Evolutionary conservation across 2,113 vertebrate genomes (phyloP), one percentile per base, ranked within the genome.

Genomic region (Carassius carassius): DNA sequence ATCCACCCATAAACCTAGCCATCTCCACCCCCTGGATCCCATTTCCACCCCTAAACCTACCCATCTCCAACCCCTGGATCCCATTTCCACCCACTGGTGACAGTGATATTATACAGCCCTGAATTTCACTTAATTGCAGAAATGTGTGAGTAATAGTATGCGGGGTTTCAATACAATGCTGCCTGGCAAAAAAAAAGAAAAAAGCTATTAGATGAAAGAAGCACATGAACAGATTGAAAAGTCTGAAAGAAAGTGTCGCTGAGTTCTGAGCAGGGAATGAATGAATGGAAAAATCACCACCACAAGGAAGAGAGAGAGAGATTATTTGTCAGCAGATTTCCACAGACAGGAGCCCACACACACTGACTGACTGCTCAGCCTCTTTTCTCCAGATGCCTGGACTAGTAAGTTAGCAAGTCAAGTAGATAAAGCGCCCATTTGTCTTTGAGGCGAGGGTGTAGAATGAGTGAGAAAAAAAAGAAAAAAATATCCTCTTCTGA

Each of bases 381-480:
- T 84, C 60, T 83, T 44, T 83, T 83, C 69, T 51, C 47, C 69
- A 73, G 49, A 49, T 65, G 72, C n/a, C 82, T 77, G 21, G 44
- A 49, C 72, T 77, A 65, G 44, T 67, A 54, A 84, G 76, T 76
- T 62, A 78, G 74, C 35, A 67, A 77, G 83, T 77, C 83, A 84
- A 67, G 35, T 25, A 58, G n/a, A n/a, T 21, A 67, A 56, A 84
- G 76, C 74, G 35, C 1, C 73, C 58, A 69, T 47, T 23, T n/a
- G 14, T 74, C 82, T 74, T 14, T 84, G 84, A 86, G 19, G 82
- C 81, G 86, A 78, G 85, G 70, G 63, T 41, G 41, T 73, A 56
- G 70, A 77, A 78, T 17, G 76, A n/a, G 19, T 41, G 69, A 85
- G 73, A 72, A 85, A 77, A 37, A 44, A 86, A 47, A 17, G 49